These are phyloP conservation scores for Drosophila elegans DNA, from an alignment of 1,140 invertebrate species.

Conservation along the genomic window DNA sequence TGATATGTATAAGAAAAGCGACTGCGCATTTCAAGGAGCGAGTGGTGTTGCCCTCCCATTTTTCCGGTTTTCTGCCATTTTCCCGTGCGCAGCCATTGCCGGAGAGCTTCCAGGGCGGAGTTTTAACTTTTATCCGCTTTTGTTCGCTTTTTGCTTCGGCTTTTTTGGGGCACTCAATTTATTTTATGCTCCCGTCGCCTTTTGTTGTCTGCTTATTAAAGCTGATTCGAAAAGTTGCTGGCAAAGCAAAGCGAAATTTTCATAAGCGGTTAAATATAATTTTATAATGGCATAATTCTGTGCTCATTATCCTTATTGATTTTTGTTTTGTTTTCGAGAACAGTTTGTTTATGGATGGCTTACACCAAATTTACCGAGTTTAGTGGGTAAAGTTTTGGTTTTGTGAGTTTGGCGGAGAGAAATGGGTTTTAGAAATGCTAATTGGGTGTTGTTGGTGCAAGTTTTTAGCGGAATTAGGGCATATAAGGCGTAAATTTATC, in stretches of 20 bases:
- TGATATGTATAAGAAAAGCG: constrained; percentile 49
- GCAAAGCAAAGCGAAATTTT: constrained; percentile 25
- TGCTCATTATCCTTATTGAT: constrained; percentile 58
- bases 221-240: constrained; percentile 70
- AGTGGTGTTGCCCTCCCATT: not conserved
- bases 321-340: constrained; percentile 18
- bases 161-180: constrained; percentile 8
- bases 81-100: constrained; percentile 75
- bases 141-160: constrained; percentile 38
- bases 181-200: constrained; percentile 39
- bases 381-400: constrained; percentile 32
- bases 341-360: constrained; percentile 43
- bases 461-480: not conserved
- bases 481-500: not conserved
- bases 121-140: constrained; percentile 55
- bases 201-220: constrained; percentile 58
- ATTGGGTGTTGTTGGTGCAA: constrained; percentile 1
- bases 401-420: not conserved
- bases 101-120: constrained; percentile 67
- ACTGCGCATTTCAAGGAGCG: constrained; percentile 78
- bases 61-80: constrained; percentile 59
- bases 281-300: constrained; percentile 53
- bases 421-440: constrained; percentile 28
- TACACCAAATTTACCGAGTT: constrained; percentile 19
- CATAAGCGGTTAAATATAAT: constrained; percentile 50